Percentiles rank a stretch among this genome's conserved stretches.
Conservation (phyloP, 2,113 vertebrate species). For the Antechinus flavipes region DNA sequence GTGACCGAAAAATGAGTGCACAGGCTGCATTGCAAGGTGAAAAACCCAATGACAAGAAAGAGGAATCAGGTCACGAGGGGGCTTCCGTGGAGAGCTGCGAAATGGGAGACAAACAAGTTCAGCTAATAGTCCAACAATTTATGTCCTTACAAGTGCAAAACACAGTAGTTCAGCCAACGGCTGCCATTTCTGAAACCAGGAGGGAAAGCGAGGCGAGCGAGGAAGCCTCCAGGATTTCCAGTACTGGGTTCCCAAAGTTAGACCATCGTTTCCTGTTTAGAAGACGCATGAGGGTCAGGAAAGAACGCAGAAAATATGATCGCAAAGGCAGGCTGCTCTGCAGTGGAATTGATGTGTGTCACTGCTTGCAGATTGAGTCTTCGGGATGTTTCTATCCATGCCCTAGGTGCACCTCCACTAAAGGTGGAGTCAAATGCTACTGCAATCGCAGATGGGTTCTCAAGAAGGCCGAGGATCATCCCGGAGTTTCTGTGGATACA, state of each 20-base stretch:
- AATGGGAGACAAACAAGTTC: neutral
- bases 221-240: neutral
- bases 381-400: neutral
- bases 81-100: neutral
- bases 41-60: neutral
- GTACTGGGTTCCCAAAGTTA: neutral
- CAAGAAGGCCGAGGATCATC: neutral
- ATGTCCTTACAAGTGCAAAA: neutral
- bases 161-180: neutral
- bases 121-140: neutral
- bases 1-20: neutral
- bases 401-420: neutral
- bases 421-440: neutral
- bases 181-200: neutral
- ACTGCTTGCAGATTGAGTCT: neutral
- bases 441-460: neutral
- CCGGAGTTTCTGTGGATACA: accelerated
- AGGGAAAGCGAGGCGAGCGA: neutral
- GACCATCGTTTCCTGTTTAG: neutral
- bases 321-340: neutral
- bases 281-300: neutral
- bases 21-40: neutral
- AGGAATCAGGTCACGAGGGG: neutral
- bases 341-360: neutral
- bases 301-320: neutral